Evolutionary conservation across 2,113 vertebrate species (phyloP), one percentile per base, ranked within the genome.

Genomic region (Morone saxatilis): DNA sequence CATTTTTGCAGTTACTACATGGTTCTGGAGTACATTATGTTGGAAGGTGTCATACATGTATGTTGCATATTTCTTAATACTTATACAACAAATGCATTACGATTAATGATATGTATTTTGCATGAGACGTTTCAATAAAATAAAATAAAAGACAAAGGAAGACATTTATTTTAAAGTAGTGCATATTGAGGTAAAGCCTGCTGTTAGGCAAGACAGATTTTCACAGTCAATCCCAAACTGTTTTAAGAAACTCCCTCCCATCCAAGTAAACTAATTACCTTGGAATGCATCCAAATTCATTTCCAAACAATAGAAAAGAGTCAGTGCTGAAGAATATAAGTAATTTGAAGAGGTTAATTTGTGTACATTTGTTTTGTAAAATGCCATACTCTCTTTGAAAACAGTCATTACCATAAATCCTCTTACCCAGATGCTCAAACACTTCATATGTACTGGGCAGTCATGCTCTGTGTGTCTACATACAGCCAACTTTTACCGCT

Each of bases 181-280:
- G 67, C 57, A 71, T 41, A 48, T 16, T 16, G 43, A 80, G 57
- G 57, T 56, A 43, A 71, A 66, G 62, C 14, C 25, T 36, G 57
- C 19, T n/a, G 61, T 41, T 60, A 61, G 72, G 48, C 25, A 43
- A 36, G 66, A 47, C 47, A 54, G 40, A 60, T 71, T 85, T 57
- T 45, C 36, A 22, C 38, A 51, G 12, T 8, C 36, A 41, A 25
- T 56, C 25, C 61, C 51, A 25, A n/a, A 65, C 4, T 61, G 73
- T 59, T 80, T 76, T 72, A 62, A 86, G 54, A 71, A 88, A 86
- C 60, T 81, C 61, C 73, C 71, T 81, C 74, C 59, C 54, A 22
- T 73, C 61, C 54, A 87, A 67, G 76, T 80, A 53, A 72, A 68
- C 57, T 78, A 87, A 86, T 90, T 86, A 45, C 59, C 14, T 81